Conservation (phyloP, 2,888 invertebrate genomes). For the Acanthosepion esculentum region DNA sequence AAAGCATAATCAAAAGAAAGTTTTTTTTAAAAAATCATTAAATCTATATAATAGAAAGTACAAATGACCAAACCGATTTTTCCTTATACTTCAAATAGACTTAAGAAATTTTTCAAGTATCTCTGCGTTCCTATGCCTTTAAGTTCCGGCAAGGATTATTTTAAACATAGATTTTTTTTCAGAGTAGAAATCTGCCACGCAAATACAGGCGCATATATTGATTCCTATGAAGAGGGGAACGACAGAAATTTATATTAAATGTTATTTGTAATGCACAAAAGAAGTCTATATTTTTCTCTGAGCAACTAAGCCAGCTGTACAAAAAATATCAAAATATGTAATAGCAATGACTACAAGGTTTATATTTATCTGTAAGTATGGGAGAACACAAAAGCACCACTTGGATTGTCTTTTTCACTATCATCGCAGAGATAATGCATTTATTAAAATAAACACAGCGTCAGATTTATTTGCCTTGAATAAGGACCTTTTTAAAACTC, state of each 20-base stretch:
- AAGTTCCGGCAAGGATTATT: too few relatives aligned
- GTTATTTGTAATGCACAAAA: not conserved
- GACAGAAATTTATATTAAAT: not conserved
- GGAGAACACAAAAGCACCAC: too few relatives aligned
- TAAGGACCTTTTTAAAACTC: too few relatives aligned
- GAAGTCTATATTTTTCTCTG: not conserved
- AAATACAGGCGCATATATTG: not conserved
- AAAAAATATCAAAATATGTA: not conserved
- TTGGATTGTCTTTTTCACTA: not conserved
- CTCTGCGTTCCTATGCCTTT: too few relatives aligned
- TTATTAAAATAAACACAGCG: not conserved
- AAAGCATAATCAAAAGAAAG: too few relatives aligned
- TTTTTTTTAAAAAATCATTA: too few relatives aligned
- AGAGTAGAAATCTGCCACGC: not conserved
- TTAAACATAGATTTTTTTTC: too few relatives aligned
- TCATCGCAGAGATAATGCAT: not conserved
- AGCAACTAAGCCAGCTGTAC: not conserved
- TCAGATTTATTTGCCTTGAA: not conserved
- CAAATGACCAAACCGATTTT: too few relatives aligned
- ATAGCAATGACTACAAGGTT: not conserved
- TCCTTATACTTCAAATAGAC: too few relatives aligned
- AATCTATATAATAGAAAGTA: too few relatives aligned
- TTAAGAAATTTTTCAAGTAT: too few relatives aligned
- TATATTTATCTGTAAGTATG: not conserved
- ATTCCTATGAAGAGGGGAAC: not conserved